Percentiles rank a stretch among this genome's conserved stretches.
phyloP scores from a whole-genome alignment of 2,113 vertebrate genomes.

The Ranitomeya variabilis region DNA sequence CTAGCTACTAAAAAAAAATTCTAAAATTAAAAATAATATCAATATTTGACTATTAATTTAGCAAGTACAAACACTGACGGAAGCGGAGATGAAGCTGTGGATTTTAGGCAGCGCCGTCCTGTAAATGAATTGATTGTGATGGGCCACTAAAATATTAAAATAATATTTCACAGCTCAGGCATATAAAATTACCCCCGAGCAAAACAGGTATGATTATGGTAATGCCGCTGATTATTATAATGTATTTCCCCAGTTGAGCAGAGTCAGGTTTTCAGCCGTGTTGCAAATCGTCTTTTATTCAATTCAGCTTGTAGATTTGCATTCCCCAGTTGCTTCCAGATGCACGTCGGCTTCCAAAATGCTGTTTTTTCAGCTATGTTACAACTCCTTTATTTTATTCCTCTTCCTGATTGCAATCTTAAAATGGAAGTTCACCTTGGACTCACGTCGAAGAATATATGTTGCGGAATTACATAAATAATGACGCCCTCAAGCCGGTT shows the following conservation, averaged over 20 bases:
- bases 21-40: neutral
- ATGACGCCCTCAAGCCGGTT: neutral
- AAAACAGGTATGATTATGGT: constrained; percentile 37
- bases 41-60: neutral
- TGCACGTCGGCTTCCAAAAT: constrained; percentile 1
- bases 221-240: constrained; percentile 41
- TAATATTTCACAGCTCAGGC: constrained; percentile 39
- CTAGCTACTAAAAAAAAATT: neutral
- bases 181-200: constrained; percentile 36
- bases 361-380: neutral
- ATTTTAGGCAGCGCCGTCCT: neutral
- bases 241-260: constrained; percentile 28
- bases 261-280: constrained; percentile 21
- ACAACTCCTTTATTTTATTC: constrained; percentile 2
- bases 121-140: constrained; percentile 12
- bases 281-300: constrained; percentile 40
- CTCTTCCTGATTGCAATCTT: constrained; percentile 2
- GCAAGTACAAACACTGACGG: constrained; percentile 10
- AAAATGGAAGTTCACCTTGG: constrained; percentile 9
- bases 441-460: neutral
- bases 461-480: neutral
- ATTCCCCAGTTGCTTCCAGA: constrained; percentile 23
- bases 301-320: constrained; percentile 32
- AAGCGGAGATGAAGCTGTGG: neutral
- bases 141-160: constrained; percentile 34